Evolutionary conservation across 1,140 invertebrate genomes (phyloP), one percentile per base, ranked within the genome.

Genomic region (Semibalanus balanoides): DNA sequence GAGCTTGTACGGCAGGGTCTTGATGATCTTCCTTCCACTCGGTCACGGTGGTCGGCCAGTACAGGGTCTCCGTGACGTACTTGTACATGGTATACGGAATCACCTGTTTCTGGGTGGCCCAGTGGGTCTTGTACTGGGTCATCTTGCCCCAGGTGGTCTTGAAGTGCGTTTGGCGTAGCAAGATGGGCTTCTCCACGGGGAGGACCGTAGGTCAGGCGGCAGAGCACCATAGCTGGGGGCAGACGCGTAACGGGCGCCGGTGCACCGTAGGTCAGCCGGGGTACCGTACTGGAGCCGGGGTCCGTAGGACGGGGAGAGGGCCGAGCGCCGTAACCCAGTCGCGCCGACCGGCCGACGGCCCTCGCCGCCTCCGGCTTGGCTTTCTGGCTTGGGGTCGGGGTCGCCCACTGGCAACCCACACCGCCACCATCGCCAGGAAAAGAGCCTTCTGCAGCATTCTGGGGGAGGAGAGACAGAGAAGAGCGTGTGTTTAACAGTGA

Each of bases 1-100:
- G 11, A 64, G 51, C 51, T 64, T 64, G 51, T 64, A 64, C 51
- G 51, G 51, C 51, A 64, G 51, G n/a, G 14, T 7, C 22, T 19
- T 64, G 7, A 19, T 14, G 7, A 19, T 14, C 22, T 19, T 64
- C 51, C 51, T 64, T 64, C 51, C 51, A 64, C n/a, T 80, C 78
- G 3, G 79, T 78, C 5, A 80, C 79, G 1, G 79, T 80, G 19
- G 79, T 80, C n/a, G 79, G n/a, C 74, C 79, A 80, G 77, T 79
- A 80, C 28, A 79, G 76, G 27, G 77, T 79, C 77, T 80, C 78
- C 28, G 79, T n/a, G 11, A 64, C 51, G 51, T 64, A 64, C 51
- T 64, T n/a, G n/a, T n/a, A n/a, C n/a, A n/a, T 64, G n/a, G 51
- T 64, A 64, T 19, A 64, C n/a, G n/a, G n/a, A 1, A 64, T 25